Evolutionary conservation across 2,797 vertebrate species (phyloP), one percentile per base, ranked within the genome.

Genomic region (Rachycentron canadum): DNA sequence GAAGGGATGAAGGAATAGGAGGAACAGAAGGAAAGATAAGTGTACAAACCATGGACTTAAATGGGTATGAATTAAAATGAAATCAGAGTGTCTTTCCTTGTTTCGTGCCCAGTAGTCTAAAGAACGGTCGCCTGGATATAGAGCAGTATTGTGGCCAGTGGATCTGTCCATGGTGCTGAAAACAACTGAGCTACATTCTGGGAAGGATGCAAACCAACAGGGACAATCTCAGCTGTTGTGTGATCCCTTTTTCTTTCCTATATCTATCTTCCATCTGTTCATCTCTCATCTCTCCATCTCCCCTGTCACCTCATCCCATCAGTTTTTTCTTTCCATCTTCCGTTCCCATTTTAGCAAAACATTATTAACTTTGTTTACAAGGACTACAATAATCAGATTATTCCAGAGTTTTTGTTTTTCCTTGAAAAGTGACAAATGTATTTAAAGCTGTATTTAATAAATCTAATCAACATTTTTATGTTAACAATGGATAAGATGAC

Each of bases 111-210:
- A 8, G 12, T 28, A 61, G 56, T n/a, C 17, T 28, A 2, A 36
- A 5, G n/a, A 30, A n/a, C 40, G 32, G 30, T 5, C 49, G 4
- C 1, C 40, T n/a, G 3, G 16, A 36, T 41, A 21, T 3, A 12
- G 53, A 47, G 2, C 25, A 30, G 7, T 36, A 6, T n/a, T 32
- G 5, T 14, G 53, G 36, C 17, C 47, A 28, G 47, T 30, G 63
- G 1, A 1, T 21, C 74, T 81, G 76, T 78, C 82, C 61, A 0
- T 79, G 69, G 79, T 84, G 56, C 75, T 83, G 82, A 81, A 75
- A 30, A 47, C 14, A 73, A 32, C 32, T 32, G 7, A 7, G 32
- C 32, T 55, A 43, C 55, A 36, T 71, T 73, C 43, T 12, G 19
- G 7, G 50, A 52, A 30, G 36, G 30, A 23, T 30, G 53, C 49